Conservation (phyloP, 2,113 vertebrate genomes). For the Propithecus coquereli region DNA sequence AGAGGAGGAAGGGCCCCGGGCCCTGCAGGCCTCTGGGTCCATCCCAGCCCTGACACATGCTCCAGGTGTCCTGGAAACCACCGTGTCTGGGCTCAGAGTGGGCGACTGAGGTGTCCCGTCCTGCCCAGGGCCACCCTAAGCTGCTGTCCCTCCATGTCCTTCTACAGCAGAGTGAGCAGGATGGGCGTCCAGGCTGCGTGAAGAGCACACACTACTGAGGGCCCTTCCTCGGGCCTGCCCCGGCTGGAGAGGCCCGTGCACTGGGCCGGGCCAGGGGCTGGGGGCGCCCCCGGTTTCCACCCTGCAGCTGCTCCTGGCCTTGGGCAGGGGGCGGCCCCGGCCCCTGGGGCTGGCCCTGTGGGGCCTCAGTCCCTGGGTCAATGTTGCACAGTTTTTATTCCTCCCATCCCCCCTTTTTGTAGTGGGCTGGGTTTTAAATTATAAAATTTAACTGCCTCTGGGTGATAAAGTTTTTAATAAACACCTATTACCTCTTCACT, state of each 20-base stretch:
- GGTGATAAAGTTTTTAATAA: slow-evolving; percentile 84
- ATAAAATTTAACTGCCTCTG: slow-evolving; percentile 80
- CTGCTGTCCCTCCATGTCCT: background rate
- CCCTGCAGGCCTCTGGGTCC: background rate
- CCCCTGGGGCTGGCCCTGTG: background rate
- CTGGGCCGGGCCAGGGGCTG: slow-evolving; percentile 50
- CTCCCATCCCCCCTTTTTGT: slow-evolving; percentile 74
- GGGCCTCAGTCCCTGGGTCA: slow-evolving; percentile 67
- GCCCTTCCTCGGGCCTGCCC: background rate
- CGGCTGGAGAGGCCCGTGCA: background rate
- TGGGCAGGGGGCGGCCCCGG: background rate
- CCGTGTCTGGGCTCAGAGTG: background rate
- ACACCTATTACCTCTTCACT: slow-evolving; percentile 87
- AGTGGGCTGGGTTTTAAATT: slow-evolving; percentile 87
- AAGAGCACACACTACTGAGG: slow-evolving; percentile 82
- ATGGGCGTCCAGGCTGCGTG: background rate
- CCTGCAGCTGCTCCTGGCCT: slow-evolving; percentile 73
- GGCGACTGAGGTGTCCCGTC: background rate
- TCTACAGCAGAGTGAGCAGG: slow-evolving; percentile 79
- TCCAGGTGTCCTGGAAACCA: background rate
- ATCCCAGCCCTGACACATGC: background rate
- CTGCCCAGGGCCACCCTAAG: background rate
- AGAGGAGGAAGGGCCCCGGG: background rate
- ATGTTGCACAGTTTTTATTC: slow-evolving; percentile 82
- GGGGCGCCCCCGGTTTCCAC: background rate